phyloP scores from a whole-genome alignment of 2,797 vertebrate species.

The Peromyscus nudipes region DNA sequence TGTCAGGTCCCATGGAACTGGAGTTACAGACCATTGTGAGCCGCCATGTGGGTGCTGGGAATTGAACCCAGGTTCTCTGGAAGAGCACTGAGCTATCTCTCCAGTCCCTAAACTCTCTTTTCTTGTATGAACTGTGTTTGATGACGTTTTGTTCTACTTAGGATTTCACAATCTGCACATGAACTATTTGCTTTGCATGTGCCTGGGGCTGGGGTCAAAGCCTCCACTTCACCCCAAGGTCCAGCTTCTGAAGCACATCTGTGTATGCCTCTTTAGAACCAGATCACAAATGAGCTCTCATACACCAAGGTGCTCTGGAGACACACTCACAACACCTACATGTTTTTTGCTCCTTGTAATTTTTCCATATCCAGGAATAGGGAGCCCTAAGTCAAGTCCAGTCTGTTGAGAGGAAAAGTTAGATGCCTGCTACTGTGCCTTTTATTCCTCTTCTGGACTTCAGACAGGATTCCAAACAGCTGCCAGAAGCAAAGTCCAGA shows the following conservation, averaged over 20 bases:
- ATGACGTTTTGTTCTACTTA: neutral
- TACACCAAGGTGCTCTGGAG: neutral
- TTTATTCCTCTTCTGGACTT: neutral
- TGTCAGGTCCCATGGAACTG: neutral
- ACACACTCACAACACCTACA: neutral
- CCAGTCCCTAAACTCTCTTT: neutral
- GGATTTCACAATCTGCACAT: neutral
- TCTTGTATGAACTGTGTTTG: neutral
- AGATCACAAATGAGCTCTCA: neutral
- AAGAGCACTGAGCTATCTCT: neutral
- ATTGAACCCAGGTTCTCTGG: neutral
- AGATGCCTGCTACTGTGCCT: too few relatives aligned
- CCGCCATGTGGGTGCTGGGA: neutral
- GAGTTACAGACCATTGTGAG: neutral
- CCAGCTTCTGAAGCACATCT: neutral
- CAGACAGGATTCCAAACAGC: neutral
- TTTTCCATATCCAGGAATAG: neutral
- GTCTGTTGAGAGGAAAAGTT: neutral
- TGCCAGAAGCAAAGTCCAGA: neutral
- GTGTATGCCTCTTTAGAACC: neutral
- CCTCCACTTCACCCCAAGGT: neutral
- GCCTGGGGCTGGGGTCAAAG: neutral
- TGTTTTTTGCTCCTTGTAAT: neutral
- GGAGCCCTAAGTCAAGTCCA: rapidly evolving
- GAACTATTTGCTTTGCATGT: neutral